Base-by-base conservation (phyloP, 1,140 invertebrate genomes). In the Camponotus vicinus region DNA sequence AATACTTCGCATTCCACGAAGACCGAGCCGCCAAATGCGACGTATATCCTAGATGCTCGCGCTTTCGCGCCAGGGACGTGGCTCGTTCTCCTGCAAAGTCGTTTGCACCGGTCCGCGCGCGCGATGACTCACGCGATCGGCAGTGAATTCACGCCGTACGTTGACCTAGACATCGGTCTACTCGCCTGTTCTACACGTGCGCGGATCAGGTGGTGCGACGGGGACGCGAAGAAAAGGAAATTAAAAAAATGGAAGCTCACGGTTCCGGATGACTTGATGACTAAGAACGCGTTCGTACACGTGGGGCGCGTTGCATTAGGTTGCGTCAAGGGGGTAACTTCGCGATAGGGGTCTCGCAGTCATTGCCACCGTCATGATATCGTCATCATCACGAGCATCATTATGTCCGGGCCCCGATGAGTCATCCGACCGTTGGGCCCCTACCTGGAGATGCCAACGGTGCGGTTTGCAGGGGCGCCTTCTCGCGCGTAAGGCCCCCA, bases 351-450 rank as follows among this genome's bases (percentile, higher is more conserved):
- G 89, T 69, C 69, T 79, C 59, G 15, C 18, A 7, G 13, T 40
- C 73, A 52, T 55, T 45, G 70, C 59, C 77, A 85, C 88, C 87
- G 85, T 75, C 82, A 82, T 76, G 15, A 52, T 89, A 79, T 85
- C 86, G 80, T 78, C 79, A 37, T 83, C 82, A 57, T 64, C 40
- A 77, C 85, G 42, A 42, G 67, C 59, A 67, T 78, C 61, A 42
- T 67, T 76, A 69, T 87, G 85, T 75, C 86, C 79, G 69, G 84
- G 83, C 86, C 86, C 86, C 67, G 85, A 89, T 92, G 91, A 92
- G 42, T 92, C 91, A 91, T 87, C 82, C 79, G 73, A 87, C 79
- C 89, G 88, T 90, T 84, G 85, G 73, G 80, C 88, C 66, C 21
- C 66, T 32, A 7, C 21, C 49, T 52, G 88, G 52, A 87, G 84